Base-by-base conservation (phyloP, 2,797 vertebrate species). In the Neomorphus geoffroyi region DNA sequence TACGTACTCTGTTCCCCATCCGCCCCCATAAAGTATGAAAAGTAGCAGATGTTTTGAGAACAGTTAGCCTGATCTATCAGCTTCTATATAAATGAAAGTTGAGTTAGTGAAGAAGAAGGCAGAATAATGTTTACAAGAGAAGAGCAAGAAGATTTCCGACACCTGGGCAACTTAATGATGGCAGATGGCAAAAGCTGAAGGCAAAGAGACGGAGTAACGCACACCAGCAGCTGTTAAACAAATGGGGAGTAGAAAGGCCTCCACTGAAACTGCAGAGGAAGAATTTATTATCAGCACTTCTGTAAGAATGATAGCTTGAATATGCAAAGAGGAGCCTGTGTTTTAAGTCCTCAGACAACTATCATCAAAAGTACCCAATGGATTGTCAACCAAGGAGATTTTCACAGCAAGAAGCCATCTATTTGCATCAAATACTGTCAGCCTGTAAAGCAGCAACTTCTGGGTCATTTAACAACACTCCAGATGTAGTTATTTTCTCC, bases 391-490 rank as follows among this genome's bases (percentile, higher is more conserved):
- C 61, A 26, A 92, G 71, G 88, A 96, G 90, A 77, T 91, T 94
- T 94, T 93, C 94, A 72, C 83, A 94, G 93, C 86, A 83, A 95
- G 96, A 82, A 90, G 79, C 90, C 58, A 66, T 93, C 80, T 78
- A 96, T 97, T 96, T 96, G 84, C 91, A 93, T 97, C 93, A 97
- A 97, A 92, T 81, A 71, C 75, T 69, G 70, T 88, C 88, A 95
- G 83, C 78, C 93, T 88, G 91, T 46, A 90, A 81, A 86, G 95
- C 92, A 77, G 65, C 90, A 90, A 84, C 95, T 97, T 97, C 92
- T 91, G 96, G 97, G 97, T 97, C 96, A 97, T 96, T 97, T 96
- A 95, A 64, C 88, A 96, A 35, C 84, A 30, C 87, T 96, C 90
- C 92, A 93, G 92, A 94, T 95, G 93, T 84, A 91, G 95, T 96